Evolutionary conservation across 2,797 vertebrate species (phyloP).

Genomic region (Danio tinwini): DNA sequence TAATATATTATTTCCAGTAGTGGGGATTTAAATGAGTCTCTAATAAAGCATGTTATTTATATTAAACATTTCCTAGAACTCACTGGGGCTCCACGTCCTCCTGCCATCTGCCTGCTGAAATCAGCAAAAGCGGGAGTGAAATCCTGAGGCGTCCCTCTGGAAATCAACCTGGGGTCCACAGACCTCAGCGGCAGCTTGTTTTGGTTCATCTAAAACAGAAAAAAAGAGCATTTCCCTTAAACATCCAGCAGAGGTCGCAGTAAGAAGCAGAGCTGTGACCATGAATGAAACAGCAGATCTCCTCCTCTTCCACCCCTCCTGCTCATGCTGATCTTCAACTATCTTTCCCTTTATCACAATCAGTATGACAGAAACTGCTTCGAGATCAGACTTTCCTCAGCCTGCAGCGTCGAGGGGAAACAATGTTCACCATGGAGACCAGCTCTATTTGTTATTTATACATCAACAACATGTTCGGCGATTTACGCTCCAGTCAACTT

Average conservation of each 20-base stretch:
- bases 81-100: conserved; percentile 87
- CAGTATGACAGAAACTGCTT: neutral
- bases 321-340: conserved; percentile 6
- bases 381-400: conserved; percentile 2
- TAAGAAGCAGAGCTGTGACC: conserved; percentile 41
- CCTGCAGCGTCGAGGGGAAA: neutral
- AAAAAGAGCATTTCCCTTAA: conserved; percentile 12
- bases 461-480: conserved; percentile 47
- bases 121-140: conserved; percentile 98
- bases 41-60: neutral
- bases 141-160: conserved; percentile 86
- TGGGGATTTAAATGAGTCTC: neutral
- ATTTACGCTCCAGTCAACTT: conserved; percentile 49
- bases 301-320: neutral
- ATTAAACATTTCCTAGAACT: conserved; percentile 69
- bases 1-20: no score
- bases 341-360: conserved; percentile 8
- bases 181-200: conserved; percentile 86
- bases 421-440: neutral
- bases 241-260: conserved; percentile 75
- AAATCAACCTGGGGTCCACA: conserved; percentile 90
- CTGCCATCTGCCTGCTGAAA: conserved; percentile 87
- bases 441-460: conserved; percentile 49
- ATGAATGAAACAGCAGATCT: conserved; percentile 46
- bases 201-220: conserved; percentile 87